Percentiles rank a stretch among this genome's conserved stretches.
phyloP scores from a whole-genome alignment of 2,797 vertebrate species.

The Tenualosa ilisha region DNA sequence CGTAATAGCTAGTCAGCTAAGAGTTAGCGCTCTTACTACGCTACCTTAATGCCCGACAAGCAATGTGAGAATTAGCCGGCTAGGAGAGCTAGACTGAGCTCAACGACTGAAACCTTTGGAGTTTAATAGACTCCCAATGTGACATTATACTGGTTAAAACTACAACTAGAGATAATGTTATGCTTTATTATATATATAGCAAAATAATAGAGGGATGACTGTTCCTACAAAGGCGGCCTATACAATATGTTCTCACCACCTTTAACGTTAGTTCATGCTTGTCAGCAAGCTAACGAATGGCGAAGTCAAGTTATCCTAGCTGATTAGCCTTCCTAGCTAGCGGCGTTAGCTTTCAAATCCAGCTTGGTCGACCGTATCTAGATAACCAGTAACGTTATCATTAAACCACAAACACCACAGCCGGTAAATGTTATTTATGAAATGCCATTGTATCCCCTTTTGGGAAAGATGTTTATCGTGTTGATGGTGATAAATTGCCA shows the following conservation, averaged over 20 bases:
- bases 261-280: neutral
- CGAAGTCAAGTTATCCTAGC: neutral
- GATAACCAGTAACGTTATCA: neutral
- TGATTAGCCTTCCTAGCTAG: constrained; percentile 14
- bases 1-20: constrained; percentile 23
- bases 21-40: neutral
- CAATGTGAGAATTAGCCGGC: constrained; percentile 25
- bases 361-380: neutral
- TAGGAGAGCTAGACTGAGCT: neutral
- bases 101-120: neutral
- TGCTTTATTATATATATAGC: neutral
- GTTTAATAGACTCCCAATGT: neutral
- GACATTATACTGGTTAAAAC: neutral
- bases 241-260: constrained; percentile 4
- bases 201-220: neutral
- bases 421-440: neutral
- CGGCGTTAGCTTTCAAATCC: neutral
- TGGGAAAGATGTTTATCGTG: neutral
- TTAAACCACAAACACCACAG: constrained; percentile 3
- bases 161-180: neutral
- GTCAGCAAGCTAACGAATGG: constrained; percentile 19
- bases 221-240: neutral
- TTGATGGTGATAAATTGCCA: neutral
- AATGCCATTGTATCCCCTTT: neutral
- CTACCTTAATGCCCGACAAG: constrained; percentile 14